A percentile compares a stretch with the other conserved stretches of the same genome.
Evolutionary conservation across 2,888 invertebrate species (phyloP).

Genomic region (Unio pictorum): DNA sequence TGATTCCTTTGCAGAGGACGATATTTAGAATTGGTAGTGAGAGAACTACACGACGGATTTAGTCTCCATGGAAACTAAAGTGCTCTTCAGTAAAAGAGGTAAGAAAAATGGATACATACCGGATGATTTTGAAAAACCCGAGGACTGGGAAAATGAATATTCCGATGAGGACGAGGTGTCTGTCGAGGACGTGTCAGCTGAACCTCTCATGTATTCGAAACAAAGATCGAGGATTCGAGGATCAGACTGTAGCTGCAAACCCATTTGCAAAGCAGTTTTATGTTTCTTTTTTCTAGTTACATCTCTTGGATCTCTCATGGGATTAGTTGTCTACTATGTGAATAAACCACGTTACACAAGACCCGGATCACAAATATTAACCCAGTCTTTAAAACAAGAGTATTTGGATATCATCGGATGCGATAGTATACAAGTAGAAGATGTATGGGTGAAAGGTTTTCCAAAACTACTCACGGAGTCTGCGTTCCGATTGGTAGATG

Average conservation of each 20-base stretch:
- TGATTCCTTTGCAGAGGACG: background rate
- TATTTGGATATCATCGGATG: conserved; percentile 75
- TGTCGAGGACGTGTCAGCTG: conserved; percentile 51
- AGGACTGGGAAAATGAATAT: conserved; percentile 45
- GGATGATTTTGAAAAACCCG: conserved; percentile 38
- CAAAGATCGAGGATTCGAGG: conserved; percentile 50
- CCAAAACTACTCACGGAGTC: conserved; percentile 83
- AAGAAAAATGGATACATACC: conserved; percentile 40
- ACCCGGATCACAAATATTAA: conserved; percentile 6
- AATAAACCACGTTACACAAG: conserved; percentile 34
- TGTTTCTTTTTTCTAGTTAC: conserved; percentile 53
- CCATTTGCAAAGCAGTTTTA: conserved; percentile 51
- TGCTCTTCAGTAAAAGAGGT: conserved; percentile 30
- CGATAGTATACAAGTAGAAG: conserved; percentile 76
- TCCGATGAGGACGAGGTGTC: conserved; percentile 62
- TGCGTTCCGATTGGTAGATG: conserved; percentile 80
- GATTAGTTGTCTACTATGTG: conserved; percentile 55
- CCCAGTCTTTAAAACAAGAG: conserved; percentile 7
- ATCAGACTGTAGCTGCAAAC: conserved; percentile 46
- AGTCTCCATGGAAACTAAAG: conserved; percentile 24
- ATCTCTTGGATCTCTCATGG: conserved; percentile 51
- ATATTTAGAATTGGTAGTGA: conserved; percentile 7
- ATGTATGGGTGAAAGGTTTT: conserved; percentile 81
- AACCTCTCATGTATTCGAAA: conserved; percentile 61
- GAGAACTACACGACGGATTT: conserved; percentile 8